These are phyloP conservation scores for Anhinga rufa DNA, from an alignment of 2,113 vertebrate genomes.

Conservation along the genomic window DNA sequence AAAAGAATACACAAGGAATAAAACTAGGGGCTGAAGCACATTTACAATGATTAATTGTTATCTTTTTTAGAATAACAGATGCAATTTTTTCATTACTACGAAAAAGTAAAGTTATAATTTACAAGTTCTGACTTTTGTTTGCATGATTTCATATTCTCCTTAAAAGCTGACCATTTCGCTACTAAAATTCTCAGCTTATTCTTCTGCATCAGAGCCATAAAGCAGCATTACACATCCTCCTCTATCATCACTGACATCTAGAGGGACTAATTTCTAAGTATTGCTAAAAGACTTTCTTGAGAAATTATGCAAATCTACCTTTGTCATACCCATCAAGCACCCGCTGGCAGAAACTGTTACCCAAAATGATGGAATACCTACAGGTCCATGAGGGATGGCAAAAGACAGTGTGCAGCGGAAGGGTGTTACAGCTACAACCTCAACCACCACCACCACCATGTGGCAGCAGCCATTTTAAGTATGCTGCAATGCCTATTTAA, in stretches of 20 bases:
- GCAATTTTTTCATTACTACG: not conserved
- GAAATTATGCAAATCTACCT: not conserved
- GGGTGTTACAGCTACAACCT: not conserved
- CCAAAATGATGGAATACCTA: not conserved
- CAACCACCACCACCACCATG: not conserved
- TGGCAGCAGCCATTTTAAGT: slow-evolving; percentile 12
- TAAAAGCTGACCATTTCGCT: not conserved
- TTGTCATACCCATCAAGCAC: not conserved
- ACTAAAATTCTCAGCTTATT: not conserved
- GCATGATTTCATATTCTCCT: not conserved
- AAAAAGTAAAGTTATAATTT: not conserved
- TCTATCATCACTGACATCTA: not conserved
- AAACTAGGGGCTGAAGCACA: not conserved
- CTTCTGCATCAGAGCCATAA: not conserved
- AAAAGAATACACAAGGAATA: not conserved
- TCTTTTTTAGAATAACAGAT: not conserved
- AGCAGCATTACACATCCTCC: not conserved
- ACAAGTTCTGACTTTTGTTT: not conserved
- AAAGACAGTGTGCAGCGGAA: not conserved
- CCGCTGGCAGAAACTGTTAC: not conserved
- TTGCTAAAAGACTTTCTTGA: not conserved
- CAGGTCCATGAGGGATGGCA: not conserved
- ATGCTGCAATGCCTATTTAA: not conserved
- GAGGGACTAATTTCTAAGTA: not conserved
- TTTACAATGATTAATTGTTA: not conserved